Conservation (phyloP, 2,888 invertebrate genomes). For the Ametastegia equiseti region DNA sequence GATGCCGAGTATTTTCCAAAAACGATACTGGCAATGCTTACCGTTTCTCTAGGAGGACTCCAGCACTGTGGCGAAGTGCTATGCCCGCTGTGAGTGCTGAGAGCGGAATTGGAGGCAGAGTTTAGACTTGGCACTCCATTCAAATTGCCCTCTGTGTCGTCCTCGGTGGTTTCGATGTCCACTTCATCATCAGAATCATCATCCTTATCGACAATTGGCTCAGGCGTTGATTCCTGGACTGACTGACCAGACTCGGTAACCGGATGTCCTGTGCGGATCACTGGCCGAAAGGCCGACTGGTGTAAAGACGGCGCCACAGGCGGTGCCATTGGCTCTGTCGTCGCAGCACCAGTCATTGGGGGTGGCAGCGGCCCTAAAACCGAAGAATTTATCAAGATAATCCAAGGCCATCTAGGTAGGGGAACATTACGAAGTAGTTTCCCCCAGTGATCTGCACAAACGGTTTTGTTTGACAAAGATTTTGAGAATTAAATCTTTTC, state of each 20-base stretch:
- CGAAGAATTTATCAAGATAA: neutral
- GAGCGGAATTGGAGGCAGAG: constrained; percentile 64
- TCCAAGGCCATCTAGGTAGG: constrained; percentile 50
- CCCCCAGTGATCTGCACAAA: too few relatives aligned
- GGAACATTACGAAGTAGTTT: too few relatives aligned
- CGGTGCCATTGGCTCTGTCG: constrained; percentile 68
- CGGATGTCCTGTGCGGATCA: constrained; percentile 70
- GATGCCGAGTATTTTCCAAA: neutral
- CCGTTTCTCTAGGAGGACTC: constrained; percentile 78
- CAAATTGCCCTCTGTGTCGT: constrained; percentile 76
- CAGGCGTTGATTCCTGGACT: constrained; percentile 62
- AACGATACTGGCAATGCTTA: constrained; percentile 65
- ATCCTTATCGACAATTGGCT: constrained; percentile 68
- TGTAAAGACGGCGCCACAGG: constrained; percentile 71
- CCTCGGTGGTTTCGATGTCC: constrained; percentile 92
- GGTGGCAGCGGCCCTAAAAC: constrained; percentile 76
- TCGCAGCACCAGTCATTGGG: constrained; percentile 73
- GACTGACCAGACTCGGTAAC: constrained; percentile 64
- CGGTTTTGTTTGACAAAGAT: too few relatives aligned
- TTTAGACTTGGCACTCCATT: constrained; percentile 53
- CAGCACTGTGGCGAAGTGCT: constrained; percentile 73
- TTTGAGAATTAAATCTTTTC: too few relatives aligned
- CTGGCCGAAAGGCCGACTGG: constrained; percentile 81
- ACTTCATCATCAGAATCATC: constrained; percentile 89
- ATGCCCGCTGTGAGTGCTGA: constrained; percentile 65